Evolutionary conservation across 2,797 vertebrate genomes (phyloP), one percentile per base, ranked within the genome.

Genomic region (Trematomus bernacchii): DNA sequence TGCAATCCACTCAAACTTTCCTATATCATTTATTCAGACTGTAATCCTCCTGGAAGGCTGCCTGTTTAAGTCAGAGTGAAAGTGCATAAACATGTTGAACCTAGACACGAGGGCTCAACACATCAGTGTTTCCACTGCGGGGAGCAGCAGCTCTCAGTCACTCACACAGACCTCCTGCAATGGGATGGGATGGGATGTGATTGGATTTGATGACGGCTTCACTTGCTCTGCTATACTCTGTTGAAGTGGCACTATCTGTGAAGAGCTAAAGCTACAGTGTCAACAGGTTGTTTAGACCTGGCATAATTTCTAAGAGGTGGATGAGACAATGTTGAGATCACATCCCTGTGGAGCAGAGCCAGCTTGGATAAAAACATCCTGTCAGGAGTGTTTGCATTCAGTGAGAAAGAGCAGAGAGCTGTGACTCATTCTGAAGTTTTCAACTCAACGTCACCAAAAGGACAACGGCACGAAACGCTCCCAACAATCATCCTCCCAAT

Each of bases 261-360:
- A 55, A 43, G 63, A 69, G 68, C 79, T 62, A 33, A 71, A 85
- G 81, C 72, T 58, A 52, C 46, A 18, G 27, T 42, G 59, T 85
- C 89, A 84, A 88, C 85, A 83, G 89, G 87, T 91, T 87, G 76
- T 80, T 80, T 37, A 27, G 69, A 51, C 65, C 72, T 76, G 77
- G 74, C 73, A 30, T 61, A 33, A 12, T 71, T 58, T 86, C 51
- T 73, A 50, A 82, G 72, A 67, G 67, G 52, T 19, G 55, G 40
- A 86, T 78, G 79, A 90, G 75, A 73, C 55, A 19, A 37, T 7
- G 2, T 8, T 43, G 14, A 0, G 18, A 43, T 71, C 52, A 51
- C 30, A 73, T 30, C 52, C 58, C 66, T 42, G 65, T 50, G 11
- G 52, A 76, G 79, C 10, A 51, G 69, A 83, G 77, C 63, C 71